Evolutionary conservation across 1,140 invertebrate species (phyloP), one percentile per base, ranked within the genome.

Genomic region (Leptopilina boulardi): DNA sequence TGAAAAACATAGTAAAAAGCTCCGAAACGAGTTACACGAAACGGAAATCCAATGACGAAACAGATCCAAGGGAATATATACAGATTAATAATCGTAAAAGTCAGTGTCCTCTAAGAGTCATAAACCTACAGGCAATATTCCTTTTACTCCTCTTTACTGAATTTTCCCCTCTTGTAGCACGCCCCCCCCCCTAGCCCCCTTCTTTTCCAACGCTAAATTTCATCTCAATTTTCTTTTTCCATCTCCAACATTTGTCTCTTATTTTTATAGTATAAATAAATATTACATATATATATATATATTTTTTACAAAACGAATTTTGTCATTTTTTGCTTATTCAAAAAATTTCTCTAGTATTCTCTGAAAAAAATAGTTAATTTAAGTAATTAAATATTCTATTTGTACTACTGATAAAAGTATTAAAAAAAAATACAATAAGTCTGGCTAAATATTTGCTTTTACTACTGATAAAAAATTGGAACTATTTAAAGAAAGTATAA

Each of bases 81-180:
- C 77, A 78, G 81, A 87, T 87, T 86, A 86, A 86, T 86, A 87
- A 87, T 86, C 81, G 82, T 87, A 86, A 87, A 86, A 86, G 83
- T 86, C 80, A 75, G 70, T 84, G 81, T 85, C 78, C 77, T 85
- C 78, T 75, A 83, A 83, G 81, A 85, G 80, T 80, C 79, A 80
- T 85, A 86, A 86, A 86, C 75, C 82, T 83, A 77, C 70, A 83
- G 80, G 81, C 85, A 83, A 87, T 87, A 87, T 84, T 86, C 78
- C 80, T 80, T 18, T 42, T 34, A 71, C n/a, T 74, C 74, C n/a
- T 75, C 59, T 73, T 71, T 74, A 73, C 71, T 15, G 44, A 47
- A 47, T 26, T 23, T 30, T 47, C 15, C 38, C 41, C 71, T 56
- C 71, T 44, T 70, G 41, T 51, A 19, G 56, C 71, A 78, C 59